phyloP scores from a whole-genome alignment of 2,888 invertebrate genomes.

The Nycteola revayana region DNA sequence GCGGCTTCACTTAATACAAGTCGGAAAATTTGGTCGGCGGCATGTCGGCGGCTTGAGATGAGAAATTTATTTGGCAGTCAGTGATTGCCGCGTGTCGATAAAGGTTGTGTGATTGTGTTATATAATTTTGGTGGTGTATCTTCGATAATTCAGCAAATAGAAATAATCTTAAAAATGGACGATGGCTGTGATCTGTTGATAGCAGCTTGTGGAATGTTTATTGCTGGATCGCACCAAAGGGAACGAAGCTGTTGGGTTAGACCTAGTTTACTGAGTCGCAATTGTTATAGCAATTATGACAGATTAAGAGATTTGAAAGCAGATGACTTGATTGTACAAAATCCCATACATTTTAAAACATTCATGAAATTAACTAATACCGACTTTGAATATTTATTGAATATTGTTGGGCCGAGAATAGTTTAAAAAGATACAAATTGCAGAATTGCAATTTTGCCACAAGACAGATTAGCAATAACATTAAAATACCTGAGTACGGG shows the following conservation, averaged over 20 bases:
- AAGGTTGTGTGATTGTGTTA: no score
- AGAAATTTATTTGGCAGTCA: no score
- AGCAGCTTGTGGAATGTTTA: conserved; percentile 21
- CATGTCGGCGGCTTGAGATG: no score
- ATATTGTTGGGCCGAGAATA: conserved; percentile 27
- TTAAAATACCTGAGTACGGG: conserved; percentile 15
- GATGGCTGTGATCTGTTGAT: conserved; percentile 19
- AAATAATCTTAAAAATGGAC: conserved; percentile 20
- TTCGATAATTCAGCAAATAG: no score
- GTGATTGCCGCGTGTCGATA: no score
- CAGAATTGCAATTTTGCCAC: conserved; percentile 15
- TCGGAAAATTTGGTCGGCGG: no score
- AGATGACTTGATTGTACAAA: conserved; percentile 21
- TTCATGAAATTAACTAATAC: conserved; percentile 21
- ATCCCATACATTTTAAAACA: conserved; percentile 12
- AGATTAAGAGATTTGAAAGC: conserved; percentile 20
- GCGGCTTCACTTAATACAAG: no score
- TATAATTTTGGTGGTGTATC: no score
- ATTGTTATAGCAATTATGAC: conserved; percentile 19
- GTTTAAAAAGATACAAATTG: conserved; percentile 21
- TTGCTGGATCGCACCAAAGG: conserved; percentile 16
- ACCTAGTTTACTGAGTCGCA: conserved; percentile 23
- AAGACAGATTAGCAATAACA: conserved; percentile 13
- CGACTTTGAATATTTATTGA: conserved; percentile 29
- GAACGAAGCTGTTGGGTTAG: conserved; percentile 20